phyloP scores from a whole-genome alignment of 2,113 vertebrate genomes.

The Rhinoptilus africanus region DNA sequence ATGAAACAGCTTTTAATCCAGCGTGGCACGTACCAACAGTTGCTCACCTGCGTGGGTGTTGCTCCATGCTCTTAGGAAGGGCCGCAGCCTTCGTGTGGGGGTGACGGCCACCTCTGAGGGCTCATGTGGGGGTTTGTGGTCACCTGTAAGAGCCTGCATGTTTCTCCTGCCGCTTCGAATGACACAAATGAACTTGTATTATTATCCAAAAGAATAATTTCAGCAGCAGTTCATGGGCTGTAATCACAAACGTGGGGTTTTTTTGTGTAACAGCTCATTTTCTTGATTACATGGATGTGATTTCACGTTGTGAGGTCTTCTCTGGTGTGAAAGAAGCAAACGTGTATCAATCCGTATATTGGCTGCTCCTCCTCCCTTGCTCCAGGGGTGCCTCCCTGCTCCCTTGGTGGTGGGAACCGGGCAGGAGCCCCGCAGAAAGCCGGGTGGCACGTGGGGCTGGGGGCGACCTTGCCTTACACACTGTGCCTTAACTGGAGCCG shows the following conservation, averaged over 20 bases:
- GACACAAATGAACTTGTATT: background rate
- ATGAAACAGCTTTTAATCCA: background rate
- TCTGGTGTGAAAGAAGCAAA: background rate
- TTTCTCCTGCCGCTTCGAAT: background rate
- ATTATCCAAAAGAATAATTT: background rate
- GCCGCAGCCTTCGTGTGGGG: background rate
- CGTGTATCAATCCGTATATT: fast-evolving
- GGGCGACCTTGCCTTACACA: background rate
- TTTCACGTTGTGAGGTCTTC: background rate
- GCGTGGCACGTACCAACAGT: fast-evolving
- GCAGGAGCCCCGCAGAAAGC: background rate
- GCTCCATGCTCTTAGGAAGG: fast-evolving
- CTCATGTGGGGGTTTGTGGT: background rate
- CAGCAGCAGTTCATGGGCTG: background rate
- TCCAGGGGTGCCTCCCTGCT: background rate
- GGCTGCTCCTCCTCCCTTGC: background rate
- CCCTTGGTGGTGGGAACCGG: background rate
- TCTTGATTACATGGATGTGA: background rate
- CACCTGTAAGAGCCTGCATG: background rate
- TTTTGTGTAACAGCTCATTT: background rate
- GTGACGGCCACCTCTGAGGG: background rate
- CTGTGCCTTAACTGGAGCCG: background rate
- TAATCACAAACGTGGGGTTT: background rate
- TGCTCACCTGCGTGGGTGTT: fast-evolving
- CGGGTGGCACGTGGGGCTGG: fast-evolving